Evolutionary conservation across 2,797 vertebrate species (phyloP), one percentile per base, ranked within the genome.

Genomic region (Alosa sapidissima): DNA sequence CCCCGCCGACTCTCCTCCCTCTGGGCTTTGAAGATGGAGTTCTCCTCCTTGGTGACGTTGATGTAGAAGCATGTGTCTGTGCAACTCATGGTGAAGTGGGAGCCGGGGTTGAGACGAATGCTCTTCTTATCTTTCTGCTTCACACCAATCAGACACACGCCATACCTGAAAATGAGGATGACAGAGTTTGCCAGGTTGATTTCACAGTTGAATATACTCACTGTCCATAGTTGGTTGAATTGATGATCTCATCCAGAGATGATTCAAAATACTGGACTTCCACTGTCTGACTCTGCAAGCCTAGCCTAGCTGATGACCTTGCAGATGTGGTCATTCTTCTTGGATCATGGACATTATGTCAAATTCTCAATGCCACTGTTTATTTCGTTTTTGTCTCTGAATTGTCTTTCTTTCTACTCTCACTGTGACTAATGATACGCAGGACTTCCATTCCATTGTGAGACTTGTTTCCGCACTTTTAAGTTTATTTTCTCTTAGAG

Each of bases 11-110:
- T 91, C 28, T 91, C 87, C 14, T 94, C 92, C 84, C 94, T 92
- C 86, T 96, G 94, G 62, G 93, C 93, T 88, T 96, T 96, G 90
- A 97, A 96, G 81, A 94, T 94, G 81, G 96, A 96, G 90, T 96
- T 96, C 90, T 97, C 96, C 92, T 97, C 96, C 93, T 97, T 96
- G 90, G 95, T 96, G 89, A 96, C 94, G 88, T 96, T 96, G 89
- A 97, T 96, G 85, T 97, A 97, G 91, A 96, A 97, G 83, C 96
- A 97, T 88, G 90, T 93, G 84, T 97, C 96, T 81, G 93, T 92
- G 85, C 94, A 88, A 78, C 92, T 96, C 96, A 97, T 96, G 88
- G 93, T 96, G 87, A 95, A 95, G 5, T 94, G 94, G 90, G 95
- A 95, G 85, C 96, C 96, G 87, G 96, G 96, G 91, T 97, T 97